Base-by-base conservation (phyloP, 2,888 invertebrate genomes). In the Phania funesta region DNA sequence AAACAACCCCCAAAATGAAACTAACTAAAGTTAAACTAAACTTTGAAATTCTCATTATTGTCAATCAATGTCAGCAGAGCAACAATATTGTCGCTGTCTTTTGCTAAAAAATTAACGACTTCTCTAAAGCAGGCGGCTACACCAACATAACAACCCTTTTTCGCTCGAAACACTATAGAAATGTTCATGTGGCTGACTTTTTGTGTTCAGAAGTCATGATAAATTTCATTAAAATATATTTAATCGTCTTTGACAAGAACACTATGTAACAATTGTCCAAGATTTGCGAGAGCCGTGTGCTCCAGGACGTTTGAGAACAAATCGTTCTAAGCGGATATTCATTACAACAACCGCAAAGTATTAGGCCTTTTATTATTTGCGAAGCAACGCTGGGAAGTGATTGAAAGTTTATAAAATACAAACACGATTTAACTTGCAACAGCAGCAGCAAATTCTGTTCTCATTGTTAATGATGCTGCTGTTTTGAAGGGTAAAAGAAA, bases 341-440 rank as follows among this genome's bases (percentile, higher is more conserved):
- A 89, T 89, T 89, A 89, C 87, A 87, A 83, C 85, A 87, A 89
- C 89, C 89, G 87, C 90, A 74, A 74, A 89, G 85, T 82, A 65
- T 54, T 73, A 65, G 75, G 78, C 75, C 73, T 56, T 77, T 80
- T 68, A 71, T 79, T 68, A 52, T 24, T 44, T 54, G 11, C n/a
- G 32, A 64, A n/a, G 8, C 20, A 0, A 18, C n/a, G 56, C 68
- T 65, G 80, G 70, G 73, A 71, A 65, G 41, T 65, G 65, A 35
- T 54, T 44, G 48, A 38, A 74, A 60, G 64, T 54, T 48, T 29
- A 58, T 35, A 26, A 41, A 18, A 32, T 11, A 41, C 16, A 54
- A 64, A 76, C 73, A 56, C 67, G 44, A 60, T 50, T 60, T 29
- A 65, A 67, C 5, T 29, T 22, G 65, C 52, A 60, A 6, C 46